phyloP scores from a whole-genome alignment of 2,797 vertebrate species.

The Lagodon rhomboides region DNA sequence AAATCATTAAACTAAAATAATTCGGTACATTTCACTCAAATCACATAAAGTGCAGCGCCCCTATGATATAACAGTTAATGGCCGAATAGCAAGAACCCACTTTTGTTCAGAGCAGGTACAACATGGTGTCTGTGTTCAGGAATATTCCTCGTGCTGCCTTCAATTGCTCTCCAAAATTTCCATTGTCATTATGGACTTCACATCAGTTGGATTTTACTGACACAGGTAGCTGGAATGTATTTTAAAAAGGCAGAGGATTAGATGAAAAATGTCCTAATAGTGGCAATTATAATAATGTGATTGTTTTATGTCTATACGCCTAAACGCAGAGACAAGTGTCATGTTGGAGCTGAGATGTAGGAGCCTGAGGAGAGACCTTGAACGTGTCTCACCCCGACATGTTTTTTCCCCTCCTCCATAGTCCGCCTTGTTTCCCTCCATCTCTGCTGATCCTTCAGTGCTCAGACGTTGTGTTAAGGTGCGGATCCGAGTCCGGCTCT shows the following conservation, averaged over 20 bases:
- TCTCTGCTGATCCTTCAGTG: conserved; percentile 50
- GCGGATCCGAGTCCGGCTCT: conserved; percentile 55
- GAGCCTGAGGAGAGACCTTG: not conserved
- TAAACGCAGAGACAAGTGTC: not conserved
- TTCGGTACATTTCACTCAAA: not conserved
- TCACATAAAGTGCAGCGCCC: not conserved
- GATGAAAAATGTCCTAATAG: fast-evolving
- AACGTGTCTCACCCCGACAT: conserved; percentile 66
- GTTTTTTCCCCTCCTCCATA: conserved; percentile 66
- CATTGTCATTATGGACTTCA: fast-evolving
- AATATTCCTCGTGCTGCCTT: conserved; percentile 63
- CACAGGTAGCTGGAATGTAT: not conserved
- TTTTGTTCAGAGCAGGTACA: not conserved
- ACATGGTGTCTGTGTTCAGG: conserved; percentile 52
- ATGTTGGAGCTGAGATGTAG: fast-evolving
- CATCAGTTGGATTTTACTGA: not conserved
- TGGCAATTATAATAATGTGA: fast-evolving
- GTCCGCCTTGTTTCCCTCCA: conserved; percentile 65
- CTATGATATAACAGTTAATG: not conserved
- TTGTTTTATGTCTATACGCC: not conserved
- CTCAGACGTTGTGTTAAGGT: conserved; percentile 61
- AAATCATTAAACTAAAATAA: not conserved
- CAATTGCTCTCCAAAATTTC: conserved; percentile 31
- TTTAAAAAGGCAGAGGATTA: fast-evolving
- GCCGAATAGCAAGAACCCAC: not conserved